Conservation (phyloP, 2,888 invertebrate genomes). For the Pyrgus malvae region DNA sequence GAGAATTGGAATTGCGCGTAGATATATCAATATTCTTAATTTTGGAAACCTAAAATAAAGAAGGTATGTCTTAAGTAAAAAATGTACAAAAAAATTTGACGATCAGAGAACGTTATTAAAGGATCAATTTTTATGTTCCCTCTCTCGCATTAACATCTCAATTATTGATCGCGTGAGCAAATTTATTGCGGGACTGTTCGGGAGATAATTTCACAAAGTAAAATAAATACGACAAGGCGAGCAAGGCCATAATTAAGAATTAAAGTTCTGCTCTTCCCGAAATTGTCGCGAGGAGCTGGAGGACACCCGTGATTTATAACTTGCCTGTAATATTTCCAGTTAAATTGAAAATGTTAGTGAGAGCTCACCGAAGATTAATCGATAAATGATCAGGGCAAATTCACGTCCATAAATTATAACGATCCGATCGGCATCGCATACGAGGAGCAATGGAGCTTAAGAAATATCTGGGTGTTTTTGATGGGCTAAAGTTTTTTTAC, state of each 20-base stretch:
- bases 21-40: too few species aligned
- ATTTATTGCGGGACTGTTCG: conserved; percentile 52
- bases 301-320: conserved; percentile 63
- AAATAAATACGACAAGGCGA: conserved; percentile 65
- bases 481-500: conserved; percentile 1
- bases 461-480: background rate
- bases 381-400: conserved; percentile 45
- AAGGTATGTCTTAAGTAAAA: too few species aligned
- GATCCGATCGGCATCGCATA: conserved; percentile 22
- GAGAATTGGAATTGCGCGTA: too few species aligned
- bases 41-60: too few species aligned
- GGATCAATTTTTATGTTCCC: conserved; percentile 4
- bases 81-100: too few species aligned
- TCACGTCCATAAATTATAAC: conserved; percentile 39
- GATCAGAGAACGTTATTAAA: conserved; percentile 3
- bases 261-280: conserved; percentile 62
- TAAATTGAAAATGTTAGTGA: conserved; percentile 61
- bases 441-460: background rate
- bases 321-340: conserved; percentile 59
- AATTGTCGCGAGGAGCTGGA: conserved; percentile 60
- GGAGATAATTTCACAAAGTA: conserved; percentile 61
- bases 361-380: conserved; percentile 54
- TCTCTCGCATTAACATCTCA: conserved; percentile 53
- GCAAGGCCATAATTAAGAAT: conserved; percentile 73
- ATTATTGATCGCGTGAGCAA: conserved; percentile 61